phyloP scores from a whole-genome alignment of 1,140 invertebrate species.

The Orius laevigatus region DNA sequence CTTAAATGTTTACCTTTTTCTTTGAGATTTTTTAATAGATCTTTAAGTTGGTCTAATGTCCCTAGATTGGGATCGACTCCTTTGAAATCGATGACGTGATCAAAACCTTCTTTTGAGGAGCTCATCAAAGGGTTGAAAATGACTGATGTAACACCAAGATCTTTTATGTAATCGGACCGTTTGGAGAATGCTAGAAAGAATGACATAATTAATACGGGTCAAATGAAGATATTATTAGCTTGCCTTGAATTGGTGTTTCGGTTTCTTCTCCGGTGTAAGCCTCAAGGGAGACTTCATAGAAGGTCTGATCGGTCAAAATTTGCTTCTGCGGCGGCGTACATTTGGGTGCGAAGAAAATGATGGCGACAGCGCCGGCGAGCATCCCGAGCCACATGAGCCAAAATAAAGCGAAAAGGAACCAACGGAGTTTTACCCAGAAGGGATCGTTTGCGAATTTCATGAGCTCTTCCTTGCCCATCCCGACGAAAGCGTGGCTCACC shows the following conservation, averaged over 20 bases:
- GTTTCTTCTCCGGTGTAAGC: constrained; percentile 53
- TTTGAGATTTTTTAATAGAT: constrained; percentile 21
- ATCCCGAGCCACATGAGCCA: constrained; percentile 75
- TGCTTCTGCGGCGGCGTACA: constrained; percentile 49
- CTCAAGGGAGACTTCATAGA: constrained; percentile 50
- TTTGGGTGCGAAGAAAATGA: constrained; percentile 69
- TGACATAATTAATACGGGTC: neutral
- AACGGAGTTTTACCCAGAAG: constrained; percentile 73
- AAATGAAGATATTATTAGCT: neutral
- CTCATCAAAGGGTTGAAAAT: constrained; percentile 57
- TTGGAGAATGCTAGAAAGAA: constrained; percentile 32
- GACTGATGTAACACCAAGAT: constrained; percentile 44
- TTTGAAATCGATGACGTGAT: constrained; percentile 37
- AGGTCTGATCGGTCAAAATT: constrained; percentile 47
- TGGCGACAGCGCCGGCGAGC: constrained; percentile 65
- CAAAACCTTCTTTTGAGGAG: constrained; percentile 49
- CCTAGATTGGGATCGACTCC: constrained; percentile 32
- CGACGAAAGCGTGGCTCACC: constrained; percentile 44
- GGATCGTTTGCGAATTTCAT: constrained; percentile 85
- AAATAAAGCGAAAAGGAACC: constrained; percentile 69
- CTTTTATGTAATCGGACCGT: constrained; percentile 43
- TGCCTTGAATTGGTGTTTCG: neutral
- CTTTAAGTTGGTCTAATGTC: constrained; percentile 30
- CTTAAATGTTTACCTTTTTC: constrained; percentile 18
- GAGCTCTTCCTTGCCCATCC: constrained; percentile 78